phyloP scores from a whole-genome alignment of 2,113 vertebrate species.

The Petrocephalus zakoni region DNA sequence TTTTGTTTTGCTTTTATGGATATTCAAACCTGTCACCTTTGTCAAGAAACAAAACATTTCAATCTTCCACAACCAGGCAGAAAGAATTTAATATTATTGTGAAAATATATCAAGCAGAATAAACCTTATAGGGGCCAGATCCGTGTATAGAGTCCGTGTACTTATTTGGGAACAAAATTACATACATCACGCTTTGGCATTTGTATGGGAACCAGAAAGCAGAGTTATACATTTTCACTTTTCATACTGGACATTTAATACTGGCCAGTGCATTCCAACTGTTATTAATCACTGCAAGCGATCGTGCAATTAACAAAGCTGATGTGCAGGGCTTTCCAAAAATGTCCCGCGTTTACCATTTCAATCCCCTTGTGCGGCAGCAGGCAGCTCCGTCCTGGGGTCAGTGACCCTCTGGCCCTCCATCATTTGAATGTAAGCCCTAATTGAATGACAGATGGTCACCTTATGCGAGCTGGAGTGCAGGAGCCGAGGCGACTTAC shows the following conservation, averaged over 20 bases:
- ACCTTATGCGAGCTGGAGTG: conserved; percentile 59
- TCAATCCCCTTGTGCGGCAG: conserved; percentile 66
- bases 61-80: background rate
- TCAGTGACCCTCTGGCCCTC: conserved; percentile 68
- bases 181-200: background rate
- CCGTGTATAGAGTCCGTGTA: background rate
- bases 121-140: background rate
- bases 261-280: background rate
- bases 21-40: background rate
- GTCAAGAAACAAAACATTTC: background rate
- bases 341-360: conserved; percentile 68
- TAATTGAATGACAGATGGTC: conserved; percentile 83
- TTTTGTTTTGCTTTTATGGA: background rate
- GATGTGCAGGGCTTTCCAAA: conserved; percentile 25
- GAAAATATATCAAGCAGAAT: background rate
- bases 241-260: background rate
- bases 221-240: background rate
- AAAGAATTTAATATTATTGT: background rate
- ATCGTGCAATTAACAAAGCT: background rate
- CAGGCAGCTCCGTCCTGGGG: conserved; percentile 67
- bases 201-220: too few relatives aligned
- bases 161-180: background rate
- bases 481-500: background rate
- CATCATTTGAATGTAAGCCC: conserved; percentile 68
- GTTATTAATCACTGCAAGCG: background rate